phyloP scores from a whole-genome alignment of 2,113 vertebrate species.

The Fregetta grallaria region DNA sequence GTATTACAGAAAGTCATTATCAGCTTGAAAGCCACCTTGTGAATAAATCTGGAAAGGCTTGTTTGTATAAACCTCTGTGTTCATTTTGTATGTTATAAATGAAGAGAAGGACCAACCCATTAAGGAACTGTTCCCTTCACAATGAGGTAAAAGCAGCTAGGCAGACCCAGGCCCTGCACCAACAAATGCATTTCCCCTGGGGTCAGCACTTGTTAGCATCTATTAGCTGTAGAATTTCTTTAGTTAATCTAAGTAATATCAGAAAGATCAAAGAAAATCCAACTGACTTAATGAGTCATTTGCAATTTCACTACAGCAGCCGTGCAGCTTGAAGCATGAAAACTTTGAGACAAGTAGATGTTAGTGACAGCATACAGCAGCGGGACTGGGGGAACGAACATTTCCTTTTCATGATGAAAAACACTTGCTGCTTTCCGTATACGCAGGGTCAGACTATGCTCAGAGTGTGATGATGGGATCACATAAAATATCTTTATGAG shows the following conservation, averaged over 20 bases:
- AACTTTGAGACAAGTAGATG: constrained; percentile 5
- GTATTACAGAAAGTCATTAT: not conserved
- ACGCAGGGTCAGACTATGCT: too few relatives aligned
- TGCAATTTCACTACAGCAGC: constrained; percentile 35
- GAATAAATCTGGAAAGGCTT: not conserved
- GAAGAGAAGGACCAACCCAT: not conserved
- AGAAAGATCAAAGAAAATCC: constrained; percentile 44
- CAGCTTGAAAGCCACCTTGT: not conserved
- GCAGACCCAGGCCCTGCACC: not conserved
- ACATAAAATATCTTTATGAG: too few relatives aligned
- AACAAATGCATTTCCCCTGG: not conserved
- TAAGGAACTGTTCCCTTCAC: not conserved
- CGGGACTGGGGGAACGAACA: too few relatives aligned
- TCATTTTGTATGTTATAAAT: not conserved
- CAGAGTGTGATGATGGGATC: too few relatives aligned
- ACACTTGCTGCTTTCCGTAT: too few relatives aligned
- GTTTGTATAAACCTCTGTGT: not conserved
- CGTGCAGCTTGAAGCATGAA: not conserved
- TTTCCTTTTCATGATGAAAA: too few relatives aligned
- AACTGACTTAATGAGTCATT: constrained; percentile 30
- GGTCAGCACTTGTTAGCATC: not conserved
- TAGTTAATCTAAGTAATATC: not conserved
- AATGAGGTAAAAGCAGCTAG: not conserved
- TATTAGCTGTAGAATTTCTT: constrained; percentile 34
- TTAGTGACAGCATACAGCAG: not conserved